Evolutionary conservation across 2,797 vertebrate genomes (phyloP), one percentile per base, ranked within the genome.

Genomic region (Caiman crocodilus): DNA sequence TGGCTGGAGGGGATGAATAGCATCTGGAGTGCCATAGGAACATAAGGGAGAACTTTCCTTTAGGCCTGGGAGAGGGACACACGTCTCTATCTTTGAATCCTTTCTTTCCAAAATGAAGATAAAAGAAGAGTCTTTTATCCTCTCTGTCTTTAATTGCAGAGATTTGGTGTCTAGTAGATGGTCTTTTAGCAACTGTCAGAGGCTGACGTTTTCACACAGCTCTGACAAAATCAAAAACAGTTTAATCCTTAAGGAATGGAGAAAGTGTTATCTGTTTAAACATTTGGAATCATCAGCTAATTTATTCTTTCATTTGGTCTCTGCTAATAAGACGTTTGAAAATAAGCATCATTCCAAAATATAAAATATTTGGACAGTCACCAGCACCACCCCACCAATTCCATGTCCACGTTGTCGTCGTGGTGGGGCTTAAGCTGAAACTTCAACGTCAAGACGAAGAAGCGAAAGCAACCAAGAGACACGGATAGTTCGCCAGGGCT

Each of bases 201-300:
- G 4, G 42, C 56, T 67, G 42, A 58, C 35, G 14, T 3, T 76
- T 25, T 20, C 42, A 55, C 42, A 77, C 10, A 6, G 20, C n/a
- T 77, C 13, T 86, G 69, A 87, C 20, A 16, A 2, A 74, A 14
- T 9, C 30, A 55, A 4, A 75, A 6, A 80, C 14, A 78, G 61
- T 58, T 42, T 42, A 3, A 12, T 69, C 26, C 2, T 76, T 2
- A 55, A 57, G 59, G 21, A 76, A 28, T 20, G 74, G 61, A 25
- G 78, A 84, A 77, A 77, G 1, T 0, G 0, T 4, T 56, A 5
- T 71, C 11, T 71, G 1, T 0, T 0, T 50, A 15, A 56, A 60
- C 5, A 3, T 14, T 14, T 50, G 61, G 67, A 84, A 6, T 17
- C 30, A 6, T 67, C 2, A 35, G 71, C 63, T 71, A 63, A 76